Evolutionary conservation across 2,888 invertebrate genomes (phyloP).

Genomic region (Bombyx huttoni): DNA sequence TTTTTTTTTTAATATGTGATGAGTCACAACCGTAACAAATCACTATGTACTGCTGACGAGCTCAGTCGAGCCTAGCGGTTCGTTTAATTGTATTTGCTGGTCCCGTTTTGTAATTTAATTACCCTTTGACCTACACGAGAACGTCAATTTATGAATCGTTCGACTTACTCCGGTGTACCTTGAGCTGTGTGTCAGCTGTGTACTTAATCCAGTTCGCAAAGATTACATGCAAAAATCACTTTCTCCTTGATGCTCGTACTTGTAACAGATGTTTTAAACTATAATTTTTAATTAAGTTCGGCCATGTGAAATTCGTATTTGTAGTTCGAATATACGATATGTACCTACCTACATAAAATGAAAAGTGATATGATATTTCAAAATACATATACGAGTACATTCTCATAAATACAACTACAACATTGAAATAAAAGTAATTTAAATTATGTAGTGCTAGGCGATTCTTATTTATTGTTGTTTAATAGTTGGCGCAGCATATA

Average conservation of each 20-base stretch:
- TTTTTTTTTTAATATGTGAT: background rate
- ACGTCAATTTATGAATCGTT: conserved; percentile 59
- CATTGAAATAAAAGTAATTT: too few species aligned
- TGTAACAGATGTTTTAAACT: background rate
- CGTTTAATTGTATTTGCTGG: conserved; percentile 56
- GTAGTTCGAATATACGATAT: too few species aligned
- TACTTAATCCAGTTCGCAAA: background rate
- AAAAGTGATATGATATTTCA: too few species aligned
- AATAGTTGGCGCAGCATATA: too few species aligned
- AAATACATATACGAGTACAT: too few species aligned
- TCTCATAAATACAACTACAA: too few species aligned
- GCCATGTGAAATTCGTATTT: too few species aligned
- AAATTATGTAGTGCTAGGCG: too few species aligned
- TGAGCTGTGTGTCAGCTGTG: conserved; percentile 2
- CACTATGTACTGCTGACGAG: conserved; percentile 8
- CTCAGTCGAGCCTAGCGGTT: conserved; percentile 28
- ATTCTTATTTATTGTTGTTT: too few species aligned
- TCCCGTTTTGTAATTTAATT: conserved; percentile 71
- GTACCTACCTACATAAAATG: too few species aligned
- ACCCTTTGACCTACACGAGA: conserved; percentile 65
- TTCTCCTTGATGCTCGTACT: background rate
- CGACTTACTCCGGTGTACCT: conserved; percentile 28
- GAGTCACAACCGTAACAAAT: background rate
- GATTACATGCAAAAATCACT: background rate
- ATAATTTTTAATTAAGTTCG: too few species aligned